A percentile compares a stretch with the other conserved stretches of the same genome.
These are phyloP conservation scores for Fundulus diaphanus DNA, from an alignment of 2,797 vertebrate species.

Conservation along the genomic window DNA sequence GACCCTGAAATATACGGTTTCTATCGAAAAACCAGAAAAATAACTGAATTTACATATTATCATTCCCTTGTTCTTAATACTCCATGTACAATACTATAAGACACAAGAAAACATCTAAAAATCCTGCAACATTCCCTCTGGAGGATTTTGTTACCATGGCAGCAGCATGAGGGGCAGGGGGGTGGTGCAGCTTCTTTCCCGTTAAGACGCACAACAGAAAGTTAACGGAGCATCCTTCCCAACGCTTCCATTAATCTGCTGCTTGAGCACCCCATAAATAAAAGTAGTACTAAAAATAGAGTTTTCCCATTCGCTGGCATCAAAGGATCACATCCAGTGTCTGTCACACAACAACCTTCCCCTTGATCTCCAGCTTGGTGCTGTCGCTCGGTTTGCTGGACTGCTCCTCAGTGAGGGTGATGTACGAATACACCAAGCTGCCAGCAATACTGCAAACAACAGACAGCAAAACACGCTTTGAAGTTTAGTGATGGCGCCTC, in stretches of 20 bases:
- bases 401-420: constrained; percentile 93
- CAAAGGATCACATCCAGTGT: constrained; percentile 66
- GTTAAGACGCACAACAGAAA: constrained; percentile 1
- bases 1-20: constrained; percentile 8
- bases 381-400: constrained; percentile 85
- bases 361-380: constrained; percentile 77
- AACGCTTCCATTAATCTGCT: constrained; percentile 2
- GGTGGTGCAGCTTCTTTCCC: constrained; percentile 17
- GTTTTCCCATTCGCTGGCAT: constrained; percentile 38
- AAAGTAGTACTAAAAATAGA: constrained; percentile 63
- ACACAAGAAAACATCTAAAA: constrained; percentile 41
- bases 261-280: constrained; percentile 65
- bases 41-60: constrained; percentile 41
- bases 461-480: neutral
- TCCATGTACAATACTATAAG: constrained; percentile 56
- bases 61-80: constrained; percentile 54
- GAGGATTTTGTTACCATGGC: constrained; percentile 49
- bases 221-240: constrained; percentile 3
- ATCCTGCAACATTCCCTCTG: constrained; percentile 38
- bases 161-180: constrained; percentile 31
- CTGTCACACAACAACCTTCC: constrained; percentile 78
- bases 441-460: constrained; percentile 87
- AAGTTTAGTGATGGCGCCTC: neutral
- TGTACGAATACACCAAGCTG: constrained; percentile 96
- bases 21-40: constrained; percentile 16